These are phyloP conservation scores for Sussaba pulchella DNA, from an alignment of 2,888 invertebrate genomes.

Conservation along the genomic window DNA sequence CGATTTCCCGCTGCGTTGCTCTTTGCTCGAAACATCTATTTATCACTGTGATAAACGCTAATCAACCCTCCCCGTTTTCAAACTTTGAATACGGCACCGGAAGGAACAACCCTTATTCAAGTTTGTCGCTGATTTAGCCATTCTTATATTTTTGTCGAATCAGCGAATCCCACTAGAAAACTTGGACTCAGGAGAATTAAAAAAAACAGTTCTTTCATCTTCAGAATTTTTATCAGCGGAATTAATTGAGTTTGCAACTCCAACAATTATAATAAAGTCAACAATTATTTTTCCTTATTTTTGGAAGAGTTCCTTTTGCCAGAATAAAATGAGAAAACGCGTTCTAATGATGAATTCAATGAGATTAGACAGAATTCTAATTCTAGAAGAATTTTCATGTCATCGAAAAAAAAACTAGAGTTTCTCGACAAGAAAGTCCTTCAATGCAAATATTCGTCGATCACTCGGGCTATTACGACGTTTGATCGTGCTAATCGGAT, in stretches of 20 bases:
- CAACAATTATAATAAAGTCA: no score
- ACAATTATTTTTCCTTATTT: background rate
- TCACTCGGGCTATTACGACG: conserved; percentile 7
- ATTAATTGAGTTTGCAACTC: background rate
- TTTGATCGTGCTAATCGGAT: conserved; percentile 51
- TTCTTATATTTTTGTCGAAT: background rate
- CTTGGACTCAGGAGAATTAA: background rate
- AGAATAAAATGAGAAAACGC: background rate
- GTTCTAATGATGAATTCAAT: background rate
- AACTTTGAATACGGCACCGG: background rate
- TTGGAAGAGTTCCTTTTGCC: background rate
- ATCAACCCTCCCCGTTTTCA: background rate
- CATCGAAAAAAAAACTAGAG: no score
- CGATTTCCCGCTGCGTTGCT: conserved; percentile 43
- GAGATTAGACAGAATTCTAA: background rate
- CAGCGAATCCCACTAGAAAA: conserved; percentile 2
- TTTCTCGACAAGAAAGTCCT: background rate
- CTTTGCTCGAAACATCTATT: conserved; percentile 28
- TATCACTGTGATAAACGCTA: conserved; percentile 15
- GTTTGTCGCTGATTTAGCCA: conserved; percentile 14
- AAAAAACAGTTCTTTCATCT: background rate
- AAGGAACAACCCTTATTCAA: conserved; percentile 15
- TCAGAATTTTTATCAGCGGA: background rate
- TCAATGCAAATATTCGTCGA: conserved; percentile 7
- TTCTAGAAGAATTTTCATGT: background rate